phyloP scores from a whole-genome alignment of 1,140 invertebrate genomes.

The Drosophila grimshawi region DNA sequence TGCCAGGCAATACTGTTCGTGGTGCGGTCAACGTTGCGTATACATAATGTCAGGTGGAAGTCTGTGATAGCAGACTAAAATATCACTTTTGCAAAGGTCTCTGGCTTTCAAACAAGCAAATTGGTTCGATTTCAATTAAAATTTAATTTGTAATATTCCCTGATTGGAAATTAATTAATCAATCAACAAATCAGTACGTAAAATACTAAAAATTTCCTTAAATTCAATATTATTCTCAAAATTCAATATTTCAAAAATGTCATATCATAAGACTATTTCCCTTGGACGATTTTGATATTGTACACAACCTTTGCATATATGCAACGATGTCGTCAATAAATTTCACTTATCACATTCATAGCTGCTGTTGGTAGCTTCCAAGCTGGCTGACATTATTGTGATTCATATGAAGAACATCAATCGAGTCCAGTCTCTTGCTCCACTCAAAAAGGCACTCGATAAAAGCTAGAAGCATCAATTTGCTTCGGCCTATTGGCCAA shows the following conservation, averaged over 20 bases:
- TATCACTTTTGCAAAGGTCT: background rate
- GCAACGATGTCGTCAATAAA: background rate
- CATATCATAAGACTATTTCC: background rate
- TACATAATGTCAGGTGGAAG: conserved; percentile 28
- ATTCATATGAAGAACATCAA: conserved; percentile 37
- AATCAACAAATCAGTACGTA: background rate
- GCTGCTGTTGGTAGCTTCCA: background rate
- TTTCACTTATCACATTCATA: conserved; percentile 8
- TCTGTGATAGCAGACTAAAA: background rate
- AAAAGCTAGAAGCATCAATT: conserved; percentile 28
- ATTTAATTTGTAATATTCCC: background rate
- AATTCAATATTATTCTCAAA: no score
- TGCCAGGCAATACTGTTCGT: conserved; percentile 49
- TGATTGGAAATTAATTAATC: background rate
- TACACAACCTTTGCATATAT: conserved; percentile 26
- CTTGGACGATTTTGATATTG: background rate
- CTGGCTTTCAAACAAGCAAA: background rate
- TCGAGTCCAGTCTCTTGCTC: conserved; percentile 2
- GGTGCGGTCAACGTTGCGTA: conserved; percentile 36
- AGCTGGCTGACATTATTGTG: conserved; percentile 13
- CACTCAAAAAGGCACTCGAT: conserved; percentile 28
- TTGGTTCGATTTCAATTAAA: background rate
- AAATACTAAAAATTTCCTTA: no score
- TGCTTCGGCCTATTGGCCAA: conserved; percentile 36
- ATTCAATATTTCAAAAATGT: conserved; percentile 1